Conservation (phyloP, 2,888 invertebrate species). For the Nomada flava region DNA sequence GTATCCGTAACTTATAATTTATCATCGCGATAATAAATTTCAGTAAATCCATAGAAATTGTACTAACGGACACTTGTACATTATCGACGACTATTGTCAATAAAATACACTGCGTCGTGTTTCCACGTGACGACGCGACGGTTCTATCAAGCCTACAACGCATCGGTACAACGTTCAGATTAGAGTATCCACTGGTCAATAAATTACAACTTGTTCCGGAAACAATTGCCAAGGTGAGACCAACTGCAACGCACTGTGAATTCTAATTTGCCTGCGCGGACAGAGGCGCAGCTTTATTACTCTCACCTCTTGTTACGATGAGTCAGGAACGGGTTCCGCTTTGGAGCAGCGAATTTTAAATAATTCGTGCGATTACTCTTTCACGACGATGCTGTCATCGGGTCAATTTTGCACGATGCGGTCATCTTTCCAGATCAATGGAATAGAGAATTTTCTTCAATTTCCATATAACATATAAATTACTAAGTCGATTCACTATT, state of each 20-base stretch:
- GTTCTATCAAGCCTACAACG: neutral
- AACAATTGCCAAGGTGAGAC: conserved; percentile 50
- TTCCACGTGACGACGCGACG: too few relatives aligned
- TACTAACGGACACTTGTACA: too few relatives aligned
- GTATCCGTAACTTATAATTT: too few relatives aligned
- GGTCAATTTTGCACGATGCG: conserved; percentile 1
- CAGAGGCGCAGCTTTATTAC: conserved; percentile 34
- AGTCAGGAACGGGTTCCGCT: conserved; percentile 67
- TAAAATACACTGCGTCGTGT: too few relatives aligned
- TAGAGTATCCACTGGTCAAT: conserved; percentile 8
- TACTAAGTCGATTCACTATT: too few relatives aligned
- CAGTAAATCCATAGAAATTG: too few relatives aligned
- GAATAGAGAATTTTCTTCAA: too few relatives aligned
- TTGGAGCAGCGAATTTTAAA: conserved; percentile 50
- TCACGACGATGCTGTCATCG: conserved; percentile 34
- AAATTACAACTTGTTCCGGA: conserved; percentile 54
- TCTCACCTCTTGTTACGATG: conserved; percentile 48
- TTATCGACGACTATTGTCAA: too few relatives aligned
- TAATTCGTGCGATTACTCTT: conserved; percentile 27
- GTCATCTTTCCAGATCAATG: too few relatives aligned
- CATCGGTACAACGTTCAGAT: neutral
- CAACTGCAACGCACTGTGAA: conserved; percentile 32
- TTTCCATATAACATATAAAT: too few relatives aligned
- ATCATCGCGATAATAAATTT: too few relatives aligned
- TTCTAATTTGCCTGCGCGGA: conserved; percentile 48